A percentile compares a stretch with the other conserved stretches of the same genome.
Evolutionary conservation across 2,797 vertebrate species (phyloP).

Genomic region (Natrix natrix): DNA sequence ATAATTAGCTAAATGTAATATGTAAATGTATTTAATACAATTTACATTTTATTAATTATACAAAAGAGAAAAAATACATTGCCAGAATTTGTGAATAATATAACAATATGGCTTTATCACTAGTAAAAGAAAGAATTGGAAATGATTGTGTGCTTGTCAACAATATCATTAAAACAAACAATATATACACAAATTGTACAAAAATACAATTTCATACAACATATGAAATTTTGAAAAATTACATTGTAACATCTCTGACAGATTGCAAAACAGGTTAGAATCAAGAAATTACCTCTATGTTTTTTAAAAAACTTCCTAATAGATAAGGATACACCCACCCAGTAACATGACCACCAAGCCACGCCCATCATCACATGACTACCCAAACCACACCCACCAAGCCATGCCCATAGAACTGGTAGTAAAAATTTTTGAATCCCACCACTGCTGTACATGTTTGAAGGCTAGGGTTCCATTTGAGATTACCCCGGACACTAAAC

Average conservation of each 20-base stretch:
- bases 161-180: background rate
- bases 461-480: background rate
- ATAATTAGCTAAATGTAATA: too few relatives aligned
- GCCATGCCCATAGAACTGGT: too few relatives aligned
- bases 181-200: too few relatives aligned
- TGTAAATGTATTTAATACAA: too few relatives aligned
- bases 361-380: too few relatives aligned
- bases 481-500: constrained; percentile 8
- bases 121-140: background rate
- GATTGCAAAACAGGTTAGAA: background rate
- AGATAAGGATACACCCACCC: too few relatives aligned
- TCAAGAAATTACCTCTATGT: background rate
- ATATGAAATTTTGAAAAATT: background rate
- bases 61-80: background rate
- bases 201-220: background rate
- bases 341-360: too few relatives aligned
- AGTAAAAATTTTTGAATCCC: too few relatives aligned
- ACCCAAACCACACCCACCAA: too few relatives aligned
- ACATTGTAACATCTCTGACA: background rate
- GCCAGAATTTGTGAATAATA: background rate
- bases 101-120: background rate
- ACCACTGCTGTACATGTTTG: background rate
- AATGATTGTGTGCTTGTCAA: background rate
- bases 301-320: too few relatives aligned
- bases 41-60: background rate